phyloP scores from a whole-genome alignment of 1,140 invertebrate genomes.

The Temnothorax nylanderi region DNA sequence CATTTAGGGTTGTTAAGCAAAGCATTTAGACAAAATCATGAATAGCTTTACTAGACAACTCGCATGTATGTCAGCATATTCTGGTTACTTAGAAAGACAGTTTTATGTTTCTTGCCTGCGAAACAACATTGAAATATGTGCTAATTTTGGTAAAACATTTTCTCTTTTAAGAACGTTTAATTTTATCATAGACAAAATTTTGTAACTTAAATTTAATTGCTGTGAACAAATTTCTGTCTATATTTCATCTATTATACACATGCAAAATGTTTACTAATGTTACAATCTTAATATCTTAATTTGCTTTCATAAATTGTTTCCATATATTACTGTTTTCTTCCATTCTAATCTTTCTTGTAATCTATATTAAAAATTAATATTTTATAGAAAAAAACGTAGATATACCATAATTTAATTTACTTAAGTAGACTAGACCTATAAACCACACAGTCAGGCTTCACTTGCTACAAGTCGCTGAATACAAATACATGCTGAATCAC shows the following conservation, averaged over 20 bases:
- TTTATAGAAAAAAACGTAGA: not conserved
- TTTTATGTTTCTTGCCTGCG: not conserved
- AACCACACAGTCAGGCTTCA: not conserved
- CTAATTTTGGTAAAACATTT: not conserved
- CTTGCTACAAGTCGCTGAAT: not conserved
- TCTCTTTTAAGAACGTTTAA: not conserved
- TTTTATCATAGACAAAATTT: not conserved
- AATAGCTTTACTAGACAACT: not conserved
- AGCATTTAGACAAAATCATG: not conserved
- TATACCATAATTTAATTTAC: slow-evolving; percentile 24
- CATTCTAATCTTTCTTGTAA: not conserved
- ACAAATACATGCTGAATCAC: slow-evolving; percentile 10
- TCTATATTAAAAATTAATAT: not conserved
- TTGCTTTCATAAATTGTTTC: not conserved
- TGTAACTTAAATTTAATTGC: not conserved
- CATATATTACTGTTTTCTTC: not conserved
- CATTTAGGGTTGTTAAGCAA: not conserved
- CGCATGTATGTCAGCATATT: not conserved
- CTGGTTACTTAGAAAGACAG: not conserved
- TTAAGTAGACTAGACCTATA: not conserved
- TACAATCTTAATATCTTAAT: slow-evolving; percentile 5
- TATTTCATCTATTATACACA: not conserved
- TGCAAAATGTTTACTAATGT: not conserved
- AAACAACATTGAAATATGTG: not conserved
- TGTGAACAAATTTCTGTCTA: not conserved